Evolutionary conservation across 1,140 invertebrate species (phyloP).

Genomic region (Meloidogyne chitwoodi): DNA sequence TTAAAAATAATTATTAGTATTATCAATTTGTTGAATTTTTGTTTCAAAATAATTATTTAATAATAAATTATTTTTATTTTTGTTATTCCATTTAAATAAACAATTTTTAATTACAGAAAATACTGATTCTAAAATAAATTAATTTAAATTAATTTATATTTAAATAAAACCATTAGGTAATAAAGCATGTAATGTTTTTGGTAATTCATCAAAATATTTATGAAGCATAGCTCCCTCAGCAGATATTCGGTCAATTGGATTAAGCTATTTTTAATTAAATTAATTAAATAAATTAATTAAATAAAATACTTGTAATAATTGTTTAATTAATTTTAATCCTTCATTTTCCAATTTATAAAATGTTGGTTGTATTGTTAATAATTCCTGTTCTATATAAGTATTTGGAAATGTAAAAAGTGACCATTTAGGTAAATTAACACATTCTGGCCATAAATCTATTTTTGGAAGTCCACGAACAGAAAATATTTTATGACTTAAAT

Average conservation of each 20-base stretch:
- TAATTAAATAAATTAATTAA: background rate
- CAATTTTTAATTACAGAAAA: background rate
- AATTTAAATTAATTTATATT: background rate
- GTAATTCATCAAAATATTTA: slow-evolving; percentile 69
- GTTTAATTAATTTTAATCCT: slow-evolving; percentile 71
- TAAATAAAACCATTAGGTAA: slow-evolving; percentile 19
- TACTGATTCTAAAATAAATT: slow-evolving; percentile 3
- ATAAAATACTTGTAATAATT: slow-evolving; percentile 72
- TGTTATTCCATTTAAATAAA: background rate
- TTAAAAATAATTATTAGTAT: background rate
- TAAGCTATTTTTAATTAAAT: slow-evolving; percentile 65
- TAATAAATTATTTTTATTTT: background rate
- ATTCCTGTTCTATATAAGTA: slow-evolving; percentile 45
- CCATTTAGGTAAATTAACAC: slow-evolving; percentile 61
- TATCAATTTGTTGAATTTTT: background rate
- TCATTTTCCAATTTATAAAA: slow-evolving; percentile 24
- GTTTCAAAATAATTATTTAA: background rate
- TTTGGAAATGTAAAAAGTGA: slow-evolving; percentile 27
- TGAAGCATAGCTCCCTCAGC: slow-evolving; percentile 82
- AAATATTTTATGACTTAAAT: slow-evolving; percentile 81
- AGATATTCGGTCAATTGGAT: slow-evolving; percentile 78
- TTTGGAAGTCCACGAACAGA: slow-evolving; percentile 79
- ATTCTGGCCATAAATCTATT: slow-evolving; percentile 82
- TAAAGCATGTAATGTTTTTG: slow-evolving; percentile 30
- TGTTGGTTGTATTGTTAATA: slow-evolving; percentile 45